Evolutionary conservation across 2,888 invertebrate species (phyloP), one percentile per base, ranked within the genome.

Genomic region (Metopia argyrocephala): DNA sequence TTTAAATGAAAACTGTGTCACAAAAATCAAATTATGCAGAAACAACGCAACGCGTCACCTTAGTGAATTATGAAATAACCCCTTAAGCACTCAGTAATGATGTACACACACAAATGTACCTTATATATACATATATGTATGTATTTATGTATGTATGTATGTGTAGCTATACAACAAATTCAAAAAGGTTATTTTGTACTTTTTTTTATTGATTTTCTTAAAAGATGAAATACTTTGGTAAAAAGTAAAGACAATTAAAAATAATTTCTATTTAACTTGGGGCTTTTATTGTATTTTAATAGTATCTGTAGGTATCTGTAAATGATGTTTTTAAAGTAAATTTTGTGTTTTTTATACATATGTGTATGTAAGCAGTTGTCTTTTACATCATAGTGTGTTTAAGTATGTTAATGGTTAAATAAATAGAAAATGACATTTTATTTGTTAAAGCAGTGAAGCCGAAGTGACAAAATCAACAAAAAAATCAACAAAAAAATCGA

Each of bases 341-440:
- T 59, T 59, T 59, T 18, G 59, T 61, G 28, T 70, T 61, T 31
- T 38, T 59, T 2, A 15, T 12, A 38, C 1, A 2, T 38, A 38
- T 3, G 38, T 12, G 2, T 15, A 15, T 38, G 38, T 38, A n/a
- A n/a, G n/a, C n/a, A n/a, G n/a, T n/a, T n/a, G n/a, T n/a, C n/a
- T n/a, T n/a, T n/a, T n/a, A n/a, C n/a, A n/a, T n/a, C n/a, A n/a
- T n/a, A n/a, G 2, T 31, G 31, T 31, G 0, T 3, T 31, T 31
- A 12, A 4, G 21, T 46, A 3, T 61, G 9, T 45, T 12, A 27
- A 18, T 27, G 23, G 6, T 18, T 38, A 73, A 73, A 57, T 50
- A 65, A 76, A 76, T 62, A 59, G 7, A 69, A n/a, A 65, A 64
- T 70, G 65, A 27, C 59, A 76, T 59, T 66, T 59, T 52, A 38